Base-by-base conservation (phyloP, 2,888 invertebrate species). In the Ferrisia virgata region DNA sequence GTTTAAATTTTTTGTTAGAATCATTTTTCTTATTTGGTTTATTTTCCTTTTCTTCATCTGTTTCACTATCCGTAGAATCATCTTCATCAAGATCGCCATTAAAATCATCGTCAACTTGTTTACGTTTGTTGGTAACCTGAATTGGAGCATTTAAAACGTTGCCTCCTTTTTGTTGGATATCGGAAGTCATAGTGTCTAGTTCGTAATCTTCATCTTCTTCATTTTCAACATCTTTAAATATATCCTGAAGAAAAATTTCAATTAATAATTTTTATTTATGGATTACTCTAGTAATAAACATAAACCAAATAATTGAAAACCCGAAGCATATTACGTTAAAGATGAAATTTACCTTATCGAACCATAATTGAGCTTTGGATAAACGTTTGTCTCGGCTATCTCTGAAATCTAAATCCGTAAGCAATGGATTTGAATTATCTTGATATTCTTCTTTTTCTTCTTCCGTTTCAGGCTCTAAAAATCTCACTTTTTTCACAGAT, bases 181-280 rank as follows among this genome's bases (percentile, higher is more conserved):
- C 78, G 28, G 69, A 64, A 1, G 93, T 92, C 89, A 96, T 91
- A 88, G 93, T 93, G 87, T 96, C 94, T 8, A 97, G 90, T 89
- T 97, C 97, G 31, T 91, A 92, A 86, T 96, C 96, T 88, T 96
- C 96, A 88, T 96, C 96, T 76, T 93, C 93, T 85, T 95, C 96
- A 85, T 93, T 92, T 86, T 94, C 92, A 28, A 96, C 89, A 87
- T 94, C 92, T 88, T 95, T 90, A 79, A 87, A 87, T 15, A 86
- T 85, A 84, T 87, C 87, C 87, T 87, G 76, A 3, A 15, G 80
- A 69, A 85, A 86, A 15, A 86, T 85, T 85, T 85, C 86, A 85
- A 87, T 47, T 83, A 79, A 15, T 79, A 79, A 5, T 79, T 40
- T 22, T 15, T 5, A 36, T n/a, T n/a, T n/a, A n/a, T n/a, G n/a